phyloP scores from a whole-genome alignment of 2,888 invertebrate species.

The Nemotelus nigrinus region DNA sequence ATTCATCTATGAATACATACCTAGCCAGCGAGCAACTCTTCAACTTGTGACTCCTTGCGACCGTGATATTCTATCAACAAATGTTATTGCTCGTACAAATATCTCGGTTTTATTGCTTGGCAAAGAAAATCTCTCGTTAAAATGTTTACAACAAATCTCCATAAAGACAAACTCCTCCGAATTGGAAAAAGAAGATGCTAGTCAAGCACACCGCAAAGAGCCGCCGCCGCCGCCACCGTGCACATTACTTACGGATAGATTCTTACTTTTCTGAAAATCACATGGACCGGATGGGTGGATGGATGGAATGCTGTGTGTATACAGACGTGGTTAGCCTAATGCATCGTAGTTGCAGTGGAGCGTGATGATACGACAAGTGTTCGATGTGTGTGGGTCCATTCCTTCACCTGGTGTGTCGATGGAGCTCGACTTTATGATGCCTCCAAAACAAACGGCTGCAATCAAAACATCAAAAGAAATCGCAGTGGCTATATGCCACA shows the following conservation, averaged over 20 bases:
- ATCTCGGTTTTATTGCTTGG: constrained; percentile 37
- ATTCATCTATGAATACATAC: constrained; percentile 19
- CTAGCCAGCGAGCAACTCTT: too few species aligned
- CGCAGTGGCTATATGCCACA: background rate
- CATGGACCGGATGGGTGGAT: constrained; percentile 35
- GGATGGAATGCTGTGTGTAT: background rate
- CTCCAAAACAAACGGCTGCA: constrained; percentile 8
- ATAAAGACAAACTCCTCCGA: background rate
- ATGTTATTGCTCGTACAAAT: constrained; percentile 47
- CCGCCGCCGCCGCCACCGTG: background rate
- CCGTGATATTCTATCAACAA: constrained; percentile 35
- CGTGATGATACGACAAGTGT: background rate
- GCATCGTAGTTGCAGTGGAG: constrained; percentile 1
- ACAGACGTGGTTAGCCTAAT: constrained; percentile 10
- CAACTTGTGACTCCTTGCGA: too few species aligned
- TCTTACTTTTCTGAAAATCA: constrained; percentile 13
- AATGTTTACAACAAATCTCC: constrained; percentile 34
- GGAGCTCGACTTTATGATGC: too few species aligned
- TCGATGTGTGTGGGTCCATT: constrained; percentile 1
- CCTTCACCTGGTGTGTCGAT: too few species aligned
- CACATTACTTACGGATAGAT: constrained; percentile 28
- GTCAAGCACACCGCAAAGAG: constrained; percentile 16
- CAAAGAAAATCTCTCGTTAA: constrained; percentile 42
- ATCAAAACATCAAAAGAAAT: constrained; percentile 18
- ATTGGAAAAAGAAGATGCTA: constrained; percentile 1